Conservation (phyloP, 1,140 invertebrate genomes). For the Stegodyphus dumicola region DNA sequence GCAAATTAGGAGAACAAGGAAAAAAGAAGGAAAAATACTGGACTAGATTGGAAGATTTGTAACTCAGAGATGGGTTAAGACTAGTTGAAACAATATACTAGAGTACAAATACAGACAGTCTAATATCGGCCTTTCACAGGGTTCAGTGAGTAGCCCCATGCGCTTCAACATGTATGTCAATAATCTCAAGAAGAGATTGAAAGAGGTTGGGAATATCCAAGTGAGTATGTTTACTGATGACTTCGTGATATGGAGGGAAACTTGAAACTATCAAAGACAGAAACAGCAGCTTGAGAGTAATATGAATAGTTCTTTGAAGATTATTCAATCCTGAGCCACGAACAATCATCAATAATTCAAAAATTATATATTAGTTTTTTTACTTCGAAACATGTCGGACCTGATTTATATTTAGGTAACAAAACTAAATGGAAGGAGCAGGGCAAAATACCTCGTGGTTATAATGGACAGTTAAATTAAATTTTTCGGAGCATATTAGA, state of each 20-base stretch:
- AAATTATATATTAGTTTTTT: neutral
- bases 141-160: neutral
- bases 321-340: neutral
- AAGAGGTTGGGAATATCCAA: neutral
- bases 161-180: neutral
- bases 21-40: constrained; percentile 9
- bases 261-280: neutral
- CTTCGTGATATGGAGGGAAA: constrained; percentile 5
- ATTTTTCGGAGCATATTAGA: neutral
- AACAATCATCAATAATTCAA: neutral
- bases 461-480: neutral
- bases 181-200: neutral
- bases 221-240: constrained; percentile 4
- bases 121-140: too few relatives aligned
- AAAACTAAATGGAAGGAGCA: neutral
- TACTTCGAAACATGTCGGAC: neutral
- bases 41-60: neutral
- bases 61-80: neutral
- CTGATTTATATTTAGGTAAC: neutral
- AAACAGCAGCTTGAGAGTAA: neutral
- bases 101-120: too few relatives aligned
- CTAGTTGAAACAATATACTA: neutral
- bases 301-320: neutral
- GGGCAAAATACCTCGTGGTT: neutral
- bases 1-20: constrained; percentile 1